Base-by-base conservation (phyloP, 2,113 vertebrate species). In the Calonectris borealis region DNA sequence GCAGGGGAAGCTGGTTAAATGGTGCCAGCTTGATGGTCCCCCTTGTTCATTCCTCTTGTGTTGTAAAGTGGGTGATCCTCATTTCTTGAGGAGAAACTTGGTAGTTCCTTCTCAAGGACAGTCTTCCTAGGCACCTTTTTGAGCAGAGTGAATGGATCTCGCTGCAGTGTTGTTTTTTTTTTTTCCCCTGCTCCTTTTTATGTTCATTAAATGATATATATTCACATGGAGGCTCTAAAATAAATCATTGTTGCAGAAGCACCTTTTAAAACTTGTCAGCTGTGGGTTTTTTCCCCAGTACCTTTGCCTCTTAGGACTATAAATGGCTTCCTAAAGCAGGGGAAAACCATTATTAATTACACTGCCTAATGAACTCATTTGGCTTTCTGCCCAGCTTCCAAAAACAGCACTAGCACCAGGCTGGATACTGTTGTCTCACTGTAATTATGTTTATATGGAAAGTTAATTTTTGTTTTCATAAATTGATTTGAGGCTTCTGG, bases 391-490 rank as follows among this genome's bases (percentile, higher is more conserved):
- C 98, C 97, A 94, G 97, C 94, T 96, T 97, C 97, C 97, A 97
- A 97, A 97, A 97, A 92, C 96, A 97, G 95, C 73, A 36, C 91
- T 96, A 96, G 80, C 83, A 94, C 92, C 93, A 96, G 95, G 89
- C 97, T 96, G 96, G 90, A 93, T 96, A 97, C 97, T 97, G 94
- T 97, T 97, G 96, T 97, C 96, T 97, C 96, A 94, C 92, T 97
- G 97, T 97, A 98, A 98, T 98, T 98, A 97, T 98, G 96, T 98
- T 98, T 98, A 98, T 98, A 97, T 88, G 96, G 97, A 97, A 98
- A 98, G 98, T 97, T 98, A 97, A 98, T 98, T 98, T 98, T 98
- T 98, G 97, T 97, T 97, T 97, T 97, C 97, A 97, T 97, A 98
- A 98, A 98, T 97, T 98, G 98, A 98, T 97, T 97, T 97, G 97